Conservation (phyloP, 92 coral and sea anemone species). For the Phenganax stokvisi region DNA sequence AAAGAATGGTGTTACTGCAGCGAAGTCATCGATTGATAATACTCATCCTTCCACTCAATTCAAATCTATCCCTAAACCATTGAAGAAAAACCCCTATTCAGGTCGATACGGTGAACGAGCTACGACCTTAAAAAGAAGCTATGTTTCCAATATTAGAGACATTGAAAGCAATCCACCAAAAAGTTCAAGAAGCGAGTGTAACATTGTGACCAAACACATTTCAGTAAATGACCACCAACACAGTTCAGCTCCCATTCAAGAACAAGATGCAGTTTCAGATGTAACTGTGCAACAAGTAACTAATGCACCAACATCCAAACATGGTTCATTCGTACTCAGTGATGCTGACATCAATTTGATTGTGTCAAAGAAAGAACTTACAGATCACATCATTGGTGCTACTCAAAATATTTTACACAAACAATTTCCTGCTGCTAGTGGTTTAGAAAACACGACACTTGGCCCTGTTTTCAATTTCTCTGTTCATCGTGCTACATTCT, state of each 20-base stretch:
- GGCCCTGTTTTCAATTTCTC: slow-evolving; percentile 36
- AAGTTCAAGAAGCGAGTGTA: neutral
- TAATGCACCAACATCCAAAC: neutral
- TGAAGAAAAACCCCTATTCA: slow-evolving; percentile 39
- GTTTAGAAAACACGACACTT: slow-evolving; percentile 41
- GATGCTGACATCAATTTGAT: slow-evolving; percentile 17
- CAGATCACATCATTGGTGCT: slow-evolving; percentile 41
- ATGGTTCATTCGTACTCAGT: neutral
- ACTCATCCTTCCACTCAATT: neutral
- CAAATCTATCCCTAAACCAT: slow-evolving; percentile 8
- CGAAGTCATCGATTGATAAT: neutral
- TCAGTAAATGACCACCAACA: too few species aligned
- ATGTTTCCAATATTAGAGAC: neutral
- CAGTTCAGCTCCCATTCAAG: too few species aligned
- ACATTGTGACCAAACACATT: neutral
- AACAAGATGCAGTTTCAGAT: neutral
- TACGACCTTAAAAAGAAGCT: slow-evolving; percentile 16
- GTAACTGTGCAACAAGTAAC: neutral
- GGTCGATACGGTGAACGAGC: slow-evolving; percentile 41
- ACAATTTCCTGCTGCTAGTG: slow-evolving; percentile 32
- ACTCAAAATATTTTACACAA: slow-evolving; percentile 38
- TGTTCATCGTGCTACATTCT: slow-evolving; percentile 33
- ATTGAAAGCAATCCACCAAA: slow-evolving; percentile 3
- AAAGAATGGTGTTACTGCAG: slow-evolving; percentile 13
- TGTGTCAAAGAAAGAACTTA: slow-evolving; percentile 35